Percentiles rank a stretch among this genome's conserved stretches.
phyloP scores from a whole-genome alignment of 92 coral and sea anemone species.

The Paragorgia papillata region DNA sequence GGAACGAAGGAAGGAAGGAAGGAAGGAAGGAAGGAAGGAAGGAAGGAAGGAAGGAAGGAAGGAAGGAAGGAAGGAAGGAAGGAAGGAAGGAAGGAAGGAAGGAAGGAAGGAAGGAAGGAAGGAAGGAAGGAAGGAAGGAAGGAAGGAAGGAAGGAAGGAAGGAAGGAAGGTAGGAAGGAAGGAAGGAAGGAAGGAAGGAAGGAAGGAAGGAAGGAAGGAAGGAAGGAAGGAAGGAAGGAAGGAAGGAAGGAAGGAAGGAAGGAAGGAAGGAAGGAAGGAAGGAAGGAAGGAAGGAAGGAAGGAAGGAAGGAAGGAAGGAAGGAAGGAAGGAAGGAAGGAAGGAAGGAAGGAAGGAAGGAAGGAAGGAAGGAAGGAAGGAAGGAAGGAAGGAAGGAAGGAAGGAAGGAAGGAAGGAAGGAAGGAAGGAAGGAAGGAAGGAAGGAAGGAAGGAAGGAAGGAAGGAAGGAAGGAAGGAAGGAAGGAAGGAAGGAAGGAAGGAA shows the following conservation, averaged over 20 bases:
- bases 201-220: not conserved
- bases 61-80: not conserved
- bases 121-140: not conserved
- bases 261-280: not conserved
- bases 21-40: constrained; percentile 1
- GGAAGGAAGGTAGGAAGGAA: not conserved
- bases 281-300: not conserved
- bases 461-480: constrained; percentile 1
- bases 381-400: not conserved
- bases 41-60: not conserved
- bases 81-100: not conserved
- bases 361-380: not conserved
- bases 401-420: not conserved
- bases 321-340: not conserved
- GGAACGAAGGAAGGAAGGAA: not conserved
- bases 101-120: not conserved
- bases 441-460: not conserved
- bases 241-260: not conserved
- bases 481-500: not conserved
- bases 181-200: not conserved
- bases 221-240: not conserved
- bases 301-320: not conserved
- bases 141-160: not conserved
- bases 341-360: constrained; percentile 3
- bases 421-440: not conserved